Evolutionary conservation across 1,140 invertebrate species (phyloP).

Genomic region (Onthophagus taurus): DNA sequence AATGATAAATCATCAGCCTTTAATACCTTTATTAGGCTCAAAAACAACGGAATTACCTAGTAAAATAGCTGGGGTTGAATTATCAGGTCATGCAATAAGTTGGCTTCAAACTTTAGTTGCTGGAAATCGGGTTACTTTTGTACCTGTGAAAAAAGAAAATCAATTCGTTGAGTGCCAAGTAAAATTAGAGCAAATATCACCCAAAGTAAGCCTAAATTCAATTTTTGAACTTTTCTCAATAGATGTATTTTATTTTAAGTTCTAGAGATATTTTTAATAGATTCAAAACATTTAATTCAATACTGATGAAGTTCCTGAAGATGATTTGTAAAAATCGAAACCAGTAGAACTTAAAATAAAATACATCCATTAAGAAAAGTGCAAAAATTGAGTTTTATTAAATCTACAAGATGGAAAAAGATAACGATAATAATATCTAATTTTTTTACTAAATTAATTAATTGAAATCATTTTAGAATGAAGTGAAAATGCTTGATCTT

Average conservation of each 20-base stretch:
- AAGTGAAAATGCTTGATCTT: constrained; percentile 26
- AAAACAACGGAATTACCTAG: constrained; percentile 39
- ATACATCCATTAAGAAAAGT: too few species aligned
- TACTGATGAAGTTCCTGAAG: too few species aligned
- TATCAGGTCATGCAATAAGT: constrained; percentile 40
- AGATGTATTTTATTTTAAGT: too few species aligned
- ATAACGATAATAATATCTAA: too few species aligned
- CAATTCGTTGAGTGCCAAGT: constrained; percentile 41
- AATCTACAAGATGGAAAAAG: too few species aligned
- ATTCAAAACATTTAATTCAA: too few species aligned
- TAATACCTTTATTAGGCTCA: constrained; percentile 36
- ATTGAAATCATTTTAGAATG: constrained; percentile 16
- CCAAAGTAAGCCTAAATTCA: constrained; percentile 29
- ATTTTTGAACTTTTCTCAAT: too few species aligned
- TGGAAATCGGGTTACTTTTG: constrained; percentile 38
- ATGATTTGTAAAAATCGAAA: too few species aligned
- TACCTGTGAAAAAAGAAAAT: constrained; percentile 37
- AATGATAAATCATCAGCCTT: constrained; percentile 43
- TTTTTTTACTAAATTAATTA: constrained; percentile 14
- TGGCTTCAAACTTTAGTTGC: constrained; percentile 43
- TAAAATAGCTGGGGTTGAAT: constrained; percentile 42
- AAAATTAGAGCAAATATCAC: constrained; percentile 31
- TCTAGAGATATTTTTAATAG: too few species aligned
- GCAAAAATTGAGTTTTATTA: too few species aligned
- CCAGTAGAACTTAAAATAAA: too few species aligned